phyloP scores from a whole-genome alignment of 2,797 vertebrate genomes.

The Emys orbicularis region DNA sequence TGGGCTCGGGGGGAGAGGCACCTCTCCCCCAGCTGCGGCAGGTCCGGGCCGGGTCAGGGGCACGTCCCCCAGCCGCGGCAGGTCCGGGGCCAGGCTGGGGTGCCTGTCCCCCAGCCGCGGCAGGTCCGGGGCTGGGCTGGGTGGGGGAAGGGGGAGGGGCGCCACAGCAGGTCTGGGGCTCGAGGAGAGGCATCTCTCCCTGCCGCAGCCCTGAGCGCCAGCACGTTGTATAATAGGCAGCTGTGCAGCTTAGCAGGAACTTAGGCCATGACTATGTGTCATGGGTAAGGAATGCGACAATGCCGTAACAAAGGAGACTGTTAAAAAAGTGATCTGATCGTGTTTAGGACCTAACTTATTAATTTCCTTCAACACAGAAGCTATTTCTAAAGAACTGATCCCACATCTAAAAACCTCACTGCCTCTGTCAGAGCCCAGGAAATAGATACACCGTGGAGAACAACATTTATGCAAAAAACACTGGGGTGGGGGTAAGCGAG shows the following conservation, averaged over 20 bases:
- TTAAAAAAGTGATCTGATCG: not conserved
- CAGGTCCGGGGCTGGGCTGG: too few relatives aligned
- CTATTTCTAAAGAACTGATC: not conserved
- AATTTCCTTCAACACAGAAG: not conserved
- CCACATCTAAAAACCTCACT: not conserved
- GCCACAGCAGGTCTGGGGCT: too few relatives aligned
- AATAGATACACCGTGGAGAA: not conserved
- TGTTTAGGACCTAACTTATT: not conserved
- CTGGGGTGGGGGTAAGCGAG: not conserved
- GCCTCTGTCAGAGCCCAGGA: not conserved
- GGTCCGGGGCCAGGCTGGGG: too few relatives aligned
- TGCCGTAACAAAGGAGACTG: not conserved
- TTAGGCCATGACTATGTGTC: not conserved
- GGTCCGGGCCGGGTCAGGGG: too few relatives aligned
- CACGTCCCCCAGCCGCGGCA: too few relatives aligned
- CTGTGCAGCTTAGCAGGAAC: too few relatives aligned
- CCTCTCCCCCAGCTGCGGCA: too few relatives aligned
- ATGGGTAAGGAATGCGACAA: not conserved
- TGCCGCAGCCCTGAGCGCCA: too few relatives aligned
- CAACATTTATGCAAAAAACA: not conserved
- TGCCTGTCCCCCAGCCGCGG: fast-evolving
- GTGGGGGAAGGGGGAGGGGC: too few relatives aligned
- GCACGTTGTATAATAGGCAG: too few relatives aligned
- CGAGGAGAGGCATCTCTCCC: too few relatives aligned
- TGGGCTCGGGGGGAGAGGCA: too few relatives aligned